Evolutionary conservation across 2,113 vertebrate species (phyloP), one percentile per base, ranked within the genome.

Genomic region (Poeciliopsis prolifica): DNA sequence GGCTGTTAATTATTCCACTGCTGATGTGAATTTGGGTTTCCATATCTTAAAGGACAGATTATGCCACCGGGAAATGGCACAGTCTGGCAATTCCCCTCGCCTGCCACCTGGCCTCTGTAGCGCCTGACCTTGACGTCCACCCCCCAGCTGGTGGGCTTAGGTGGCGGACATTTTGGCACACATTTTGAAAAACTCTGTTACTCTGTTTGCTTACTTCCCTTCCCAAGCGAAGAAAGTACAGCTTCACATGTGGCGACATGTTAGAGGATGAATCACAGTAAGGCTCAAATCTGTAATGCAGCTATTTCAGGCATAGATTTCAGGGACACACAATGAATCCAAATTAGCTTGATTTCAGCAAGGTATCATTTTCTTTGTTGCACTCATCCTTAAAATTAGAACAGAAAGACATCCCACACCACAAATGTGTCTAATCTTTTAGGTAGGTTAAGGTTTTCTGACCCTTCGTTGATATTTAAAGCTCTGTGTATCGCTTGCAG

Each of bases 1-100:
- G 4, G 26, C 44, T 82, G 74, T 82, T 78, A 77, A 79, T 85
- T 67, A 72, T 67, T 72, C 37, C 74, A n/a, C 22, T 24, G 22
- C 51, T 22, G 51, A 22, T 54, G 51, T 54, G 15, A 22, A 54
- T 54, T 22, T 54, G 51, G 17, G 51, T 58, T 58, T n/a, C 10
- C 22, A 10, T 58, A n/a, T 58, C 8, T 58, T 58, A 58, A 62
- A 30, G 30, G 15, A 28, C 61, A 29, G 28, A 30, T 30, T 30
- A 6, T 62, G 61, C 29, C 9, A 29, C 28, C 13, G 30, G 61
- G 15, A 62, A 62, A 30, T 30, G 28, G 5, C 61, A 62, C 6
- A 15, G 5, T 30, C 61, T 30, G 26, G 12, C 6, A 5, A 15
- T 22, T 8, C 5, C 15, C 26, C 13, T 19, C 2, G 14, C 7